Evolutionary conservation across 2,888 invertebrate genomes (phyloP).

Genomic region (Brenthis ino): DNA sequence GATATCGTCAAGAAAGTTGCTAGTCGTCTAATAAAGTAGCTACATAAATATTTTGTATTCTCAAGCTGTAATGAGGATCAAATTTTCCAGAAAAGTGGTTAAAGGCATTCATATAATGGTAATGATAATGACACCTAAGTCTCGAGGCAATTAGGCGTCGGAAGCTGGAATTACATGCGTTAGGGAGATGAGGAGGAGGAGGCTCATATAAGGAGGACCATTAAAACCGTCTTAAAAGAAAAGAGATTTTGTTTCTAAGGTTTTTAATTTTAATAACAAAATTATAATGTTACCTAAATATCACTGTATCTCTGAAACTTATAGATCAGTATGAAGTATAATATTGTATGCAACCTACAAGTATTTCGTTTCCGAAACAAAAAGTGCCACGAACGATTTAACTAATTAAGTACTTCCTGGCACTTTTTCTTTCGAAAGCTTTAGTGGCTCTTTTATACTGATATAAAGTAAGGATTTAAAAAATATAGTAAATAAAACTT

Average conservation of each 20-base stretch:
- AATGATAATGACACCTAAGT: conserved; percentile 20
- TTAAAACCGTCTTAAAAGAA: conserved; percentile 1
- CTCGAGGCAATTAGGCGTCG: conserved; percentile 5
- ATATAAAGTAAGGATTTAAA: no score
- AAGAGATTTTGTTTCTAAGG: neutral
- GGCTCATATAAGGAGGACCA: neutral
- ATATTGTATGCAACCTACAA: no score
- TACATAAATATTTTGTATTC: conserved; percentile 8
- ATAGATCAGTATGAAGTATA: no score
- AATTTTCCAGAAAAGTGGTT: conserved; percentile 21
- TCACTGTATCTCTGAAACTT: neutral
- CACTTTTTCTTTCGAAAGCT: no score
- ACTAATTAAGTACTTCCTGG: no score
- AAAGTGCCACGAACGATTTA: no score
- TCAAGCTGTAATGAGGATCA: conserved; percentile 11
- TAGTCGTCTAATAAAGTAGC: neutral
- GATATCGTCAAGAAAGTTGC: no score
- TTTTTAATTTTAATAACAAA: neutral
- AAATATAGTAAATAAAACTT: no score
- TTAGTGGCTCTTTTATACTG: no score
- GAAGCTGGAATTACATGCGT: conserved; percentile 7
- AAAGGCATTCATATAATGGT: conserved; percentile 14
- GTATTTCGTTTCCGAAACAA: no score
- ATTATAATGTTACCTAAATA: neutral
- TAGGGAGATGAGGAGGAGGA: neutral